These are phyloP conservation scores for Odontothrips loti DNA, from an alignment of 2,888 invertebrate genomes.

Conservation along the genomic window DNA sequence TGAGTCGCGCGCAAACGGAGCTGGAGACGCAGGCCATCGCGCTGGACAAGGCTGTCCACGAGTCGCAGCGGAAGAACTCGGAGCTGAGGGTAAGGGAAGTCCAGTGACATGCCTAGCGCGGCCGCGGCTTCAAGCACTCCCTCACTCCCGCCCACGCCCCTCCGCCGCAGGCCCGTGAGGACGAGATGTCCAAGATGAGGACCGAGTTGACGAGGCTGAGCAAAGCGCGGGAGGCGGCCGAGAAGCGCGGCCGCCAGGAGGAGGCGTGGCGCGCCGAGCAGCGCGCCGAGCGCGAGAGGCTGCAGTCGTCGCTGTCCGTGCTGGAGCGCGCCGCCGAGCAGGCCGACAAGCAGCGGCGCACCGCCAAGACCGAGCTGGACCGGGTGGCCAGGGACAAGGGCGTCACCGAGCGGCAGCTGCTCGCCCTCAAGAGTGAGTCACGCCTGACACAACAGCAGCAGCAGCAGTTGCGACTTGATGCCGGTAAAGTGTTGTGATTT, in stretches of 20 bases:
- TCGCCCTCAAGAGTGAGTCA: constrained; percentile 4
- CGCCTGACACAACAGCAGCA: not conserved
- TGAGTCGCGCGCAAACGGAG: constrained; percentile 2
- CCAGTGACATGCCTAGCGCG: too few relatives aligned
- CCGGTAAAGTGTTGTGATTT: too few relatives aligned
- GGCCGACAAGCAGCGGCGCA: constrained; percentile 6
- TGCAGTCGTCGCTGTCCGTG: constrained; percentile 23
- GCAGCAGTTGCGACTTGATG: not conserved
- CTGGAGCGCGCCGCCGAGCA: constrained; percentile 7
- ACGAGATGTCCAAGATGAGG: constrained; percentile 21
- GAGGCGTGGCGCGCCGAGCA: constrained; percentile 13
- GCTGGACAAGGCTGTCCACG: constrained; percentile 14
- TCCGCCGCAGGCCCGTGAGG: not conserved
- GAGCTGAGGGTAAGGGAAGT: not conserved
- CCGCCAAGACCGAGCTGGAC: not conserved
- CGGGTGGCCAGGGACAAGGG: constrained; percentile 1
- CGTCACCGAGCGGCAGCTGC: not conserved
- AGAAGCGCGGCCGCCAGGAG: constrained; percentile 12
- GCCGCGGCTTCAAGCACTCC: not conserved
- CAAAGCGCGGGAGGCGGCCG: constrained; percentile 14
- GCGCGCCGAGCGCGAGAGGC: constrained; percentile 11
- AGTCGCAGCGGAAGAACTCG: constrained; percentile 2
- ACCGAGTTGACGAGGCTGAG: not conserved
- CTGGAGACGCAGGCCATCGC: constrained; percentile 18
- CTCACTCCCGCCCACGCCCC: not conserved